Percentiles rank a stretch among this genome's conserved stretches.
Evolutionary conservation across 2,888 invertebrate genomes (phyloP).

Genomic region (Tridacna crocea): DNA sequence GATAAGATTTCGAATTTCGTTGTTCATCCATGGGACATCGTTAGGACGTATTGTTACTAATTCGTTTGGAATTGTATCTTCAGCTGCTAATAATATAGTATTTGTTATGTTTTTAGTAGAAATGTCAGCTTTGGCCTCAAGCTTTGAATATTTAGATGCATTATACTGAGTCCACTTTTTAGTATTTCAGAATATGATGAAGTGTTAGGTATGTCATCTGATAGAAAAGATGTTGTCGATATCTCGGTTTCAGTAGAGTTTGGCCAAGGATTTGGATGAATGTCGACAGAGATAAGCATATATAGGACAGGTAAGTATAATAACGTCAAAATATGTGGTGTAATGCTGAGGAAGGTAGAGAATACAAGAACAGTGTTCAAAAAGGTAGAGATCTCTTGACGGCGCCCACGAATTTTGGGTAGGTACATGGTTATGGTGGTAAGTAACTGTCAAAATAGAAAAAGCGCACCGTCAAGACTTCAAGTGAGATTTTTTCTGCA

Average conservation of each 20-base stretch:
- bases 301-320: neutral
- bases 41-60: conserved; percentile 5
- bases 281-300: conserved; percentile 3
- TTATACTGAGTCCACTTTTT: neutral
- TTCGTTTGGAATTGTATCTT: conserved; percentile 20
- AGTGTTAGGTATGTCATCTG: neutral
- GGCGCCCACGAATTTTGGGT: neutral
- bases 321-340: neutral
- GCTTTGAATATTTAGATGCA: conserved; percentile 10
- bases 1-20: conserved; percentile 8
- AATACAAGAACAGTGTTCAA: neutral
- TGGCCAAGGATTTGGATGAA: conserved; percentile 10
- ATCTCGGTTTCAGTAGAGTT: neutral
- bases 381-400: neutral
- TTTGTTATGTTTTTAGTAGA: neutral
- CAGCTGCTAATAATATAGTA: neutral
- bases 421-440: conserved; percentile 5
- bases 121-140: conserved; percentile 10
- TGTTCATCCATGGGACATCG: neutral
- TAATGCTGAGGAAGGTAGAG: neutral
- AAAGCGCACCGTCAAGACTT: too few relatives aligned
- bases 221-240: neutral
- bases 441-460: neutral
- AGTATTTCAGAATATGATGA: neutral
- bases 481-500: too few relatives aligned